A percentile compares a stretch with the other conserved stretches of the same genome.
phyloP scores from a whole-genome alignment of 2,113 vertebrate species.

The Fulmarus glacialis region DNA sequence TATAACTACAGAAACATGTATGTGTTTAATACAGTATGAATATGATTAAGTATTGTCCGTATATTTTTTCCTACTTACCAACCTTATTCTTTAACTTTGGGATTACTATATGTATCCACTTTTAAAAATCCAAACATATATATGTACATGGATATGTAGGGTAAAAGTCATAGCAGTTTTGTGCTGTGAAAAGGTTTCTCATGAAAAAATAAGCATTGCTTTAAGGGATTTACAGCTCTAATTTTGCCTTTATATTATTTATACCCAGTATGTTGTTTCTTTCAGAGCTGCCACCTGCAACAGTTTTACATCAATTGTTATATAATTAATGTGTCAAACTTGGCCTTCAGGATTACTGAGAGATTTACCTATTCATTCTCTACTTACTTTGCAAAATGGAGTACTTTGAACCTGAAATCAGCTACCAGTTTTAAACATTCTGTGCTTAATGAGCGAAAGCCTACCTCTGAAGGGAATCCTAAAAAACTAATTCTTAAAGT shows the following conservation, averaged over 20 bases:
- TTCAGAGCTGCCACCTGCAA: neutral
- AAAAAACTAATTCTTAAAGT: neutral
- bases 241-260: neutral
- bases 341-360: neutral
- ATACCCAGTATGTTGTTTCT: neutral
- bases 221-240: neutral
- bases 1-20: neutral
- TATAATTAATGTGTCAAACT: neutral
- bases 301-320: neutral
- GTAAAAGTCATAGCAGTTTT: neutral
- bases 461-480: neutral
- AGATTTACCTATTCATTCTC: neutral
- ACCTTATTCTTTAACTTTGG: neutral
- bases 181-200: neutral
- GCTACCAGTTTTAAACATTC: neutral
- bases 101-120: neutral
- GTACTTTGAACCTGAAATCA: neutral
- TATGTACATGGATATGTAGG: neutral
- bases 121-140: neutral
- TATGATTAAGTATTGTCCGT: fast-evolving
- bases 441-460: neutral
- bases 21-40: neutral
- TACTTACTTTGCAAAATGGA: neutral
- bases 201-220: neutral
- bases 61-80: neutral